Conservation (phyloP, 2,888 invertebrate species). For the Laspeyria flexula region DNA sequence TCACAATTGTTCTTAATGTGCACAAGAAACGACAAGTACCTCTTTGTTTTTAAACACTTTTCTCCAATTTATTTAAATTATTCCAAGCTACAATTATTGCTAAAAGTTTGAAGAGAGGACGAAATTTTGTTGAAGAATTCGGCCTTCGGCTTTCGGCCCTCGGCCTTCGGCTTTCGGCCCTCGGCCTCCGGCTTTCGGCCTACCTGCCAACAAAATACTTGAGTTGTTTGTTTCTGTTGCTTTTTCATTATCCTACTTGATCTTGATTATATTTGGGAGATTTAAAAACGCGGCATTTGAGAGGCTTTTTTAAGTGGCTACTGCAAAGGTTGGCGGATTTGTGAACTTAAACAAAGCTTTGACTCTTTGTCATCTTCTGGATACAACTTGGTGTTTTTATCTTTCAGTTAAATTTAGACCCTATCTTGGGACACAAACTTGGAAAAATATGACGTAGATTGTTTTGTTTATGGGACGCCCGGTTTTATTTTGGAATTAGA, state of each 20-base stretch:
- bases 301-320: slow-evolving; percentile 10
- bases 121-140: slow-evolving; percentile 16
- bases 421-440: background rate
- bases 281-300: slow-evolving; percentile 10
- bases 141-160: background rate
- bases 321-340: slow-evolving; percentile 2
- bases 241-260: slow-evolving; percentile 35
- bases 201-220: slow-evolving; percentile 14
- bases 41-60: slow-evolving; percentile 25
- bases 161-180: slow-evolving; percentile 9
- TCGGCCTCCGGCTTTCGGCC: slow-evolving; percentile 11
- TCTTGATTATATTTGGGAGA: slow-evolving; percentile 15
- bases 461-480: background rate
- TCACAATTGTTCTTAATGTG: slow-evolving; percentile 1
- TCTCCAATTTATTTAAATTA: slow-evolving; percentile 42
- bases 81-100: slow-evolving; percentile 37
- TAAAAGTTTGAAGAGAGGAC: slow-evolving; percentile 32
- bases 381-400: background rate
- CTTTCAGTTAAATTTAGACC: background rate
- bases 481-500: background rate
- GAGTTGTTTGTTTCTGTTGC: slow-evolving; percentile 38
- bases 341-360: background rate
- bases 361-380: background rate
- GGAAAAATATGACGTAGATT: background rate
- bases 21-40: slow-evolving; percentile 2